phyloP scores from a whole-genome alignment of 2,113 vertebrate species.

The Quiscalus mexicanus region DNA sequence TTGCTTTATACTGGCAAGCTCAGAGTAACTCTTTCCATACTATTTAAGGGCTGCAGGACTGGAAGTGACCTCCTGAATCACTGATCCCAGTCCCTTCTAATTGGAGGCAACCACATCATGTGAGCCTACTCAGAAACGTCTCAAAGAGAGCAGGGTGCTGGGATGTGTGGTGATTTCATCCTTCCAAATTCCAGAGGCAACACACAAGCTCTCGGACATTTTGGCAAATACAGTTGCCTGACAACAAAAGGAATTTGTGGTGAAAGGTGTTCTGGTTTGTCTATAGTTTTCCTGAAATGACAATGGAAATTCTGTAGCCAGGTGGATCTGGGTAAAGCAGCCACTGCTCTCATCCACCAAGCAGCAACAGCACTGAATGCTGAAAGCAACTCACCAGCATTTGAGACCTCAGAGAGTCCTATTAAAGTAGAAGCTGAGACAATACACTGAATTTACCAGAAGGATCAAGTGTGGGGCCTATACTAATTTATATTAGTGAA shows the following conservation, averaged over 20 bases:
- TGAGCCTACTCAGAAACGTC: conserved; percentile 45
- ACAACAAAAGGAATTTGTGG: not conserved
- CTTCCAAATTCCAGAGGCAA: conserved; percentile 36
- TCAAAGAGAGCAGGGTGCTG: not conserved
- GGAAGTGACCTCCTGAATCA: conserved; percentile 59
- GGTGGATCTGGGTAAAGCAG: not conserved
- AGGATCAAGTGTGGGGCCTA: not conserved
- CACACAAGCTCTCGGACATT: not conserved
- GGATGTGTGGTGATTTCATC: conserved; percentile 39
- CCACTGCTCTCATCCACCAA: not conserved
- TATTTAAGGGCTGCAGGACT: conserved; percentile 34
- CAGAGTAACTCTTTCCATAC: conserved; percentile 55
- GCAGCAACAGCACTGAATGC: not conserved
- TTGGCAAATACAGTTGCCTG: not conserved
- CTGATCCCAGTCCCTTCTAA: not conserved
- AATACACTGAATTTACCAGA: not conserved
- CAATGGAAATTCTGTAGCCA: not conserved
- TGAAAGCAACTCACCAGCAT: not conserved
- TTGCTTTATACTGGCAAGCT: conserved; percentile 4
- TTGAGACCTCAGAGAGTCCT: not conserved
- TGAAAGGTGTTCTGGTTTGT: not conserved
- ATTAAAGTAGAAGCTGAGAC: not conserved
- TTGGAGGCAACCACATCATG: conserved; percentile 27
- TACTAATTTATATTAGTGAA: not conserved
- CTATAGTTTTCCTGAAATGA: not conserved